phyloP scores from a whole-genome alignment of 2,888 invertebrate species.

The Dryobota labecula region DNA sequence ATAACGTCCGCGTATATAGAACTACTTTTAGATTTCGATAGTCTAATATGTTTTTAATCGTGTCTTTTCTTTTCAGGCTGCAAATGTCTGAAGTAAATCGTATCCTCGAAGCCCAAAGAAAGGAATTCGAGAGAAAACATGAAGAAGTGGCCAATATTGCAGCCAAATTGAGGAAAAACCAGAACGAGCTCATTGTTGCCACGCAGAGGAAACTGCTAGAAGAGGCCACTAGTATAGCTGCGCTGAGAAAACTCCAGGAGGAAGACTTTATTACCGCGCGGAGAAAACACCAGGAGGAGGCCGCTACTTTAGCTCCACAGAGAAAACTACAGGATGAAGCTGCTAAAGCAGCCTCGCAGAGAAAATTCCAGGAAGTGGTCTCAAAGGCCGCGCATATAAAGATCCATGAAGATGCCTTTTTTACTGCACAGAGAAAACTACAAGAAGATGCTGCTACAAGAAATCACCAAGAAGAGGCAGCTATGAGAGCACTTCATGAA shows the following conservation, averaged over 20 bases:
- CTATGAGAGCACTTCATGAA: neutral
- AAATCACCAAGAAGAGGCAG: too few relatives aligned
- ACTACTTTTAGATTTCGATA: neutral
- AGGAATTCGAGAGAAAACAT: neutral
- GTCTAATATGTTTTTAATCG: neutral
- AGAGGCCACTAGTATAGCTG: neutral
- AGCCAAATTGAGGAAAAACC: neutral
- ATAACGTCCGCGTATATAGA: too few relatives aligned
- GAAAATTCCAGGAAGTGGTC: neutral
- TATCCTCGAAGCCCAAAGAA: neutral
- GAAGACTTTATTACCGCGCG: neutral
- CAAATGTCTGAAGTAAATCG: neutral
- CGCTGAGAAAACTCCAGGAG: neutral
- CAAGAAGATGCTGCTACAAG: neutral
- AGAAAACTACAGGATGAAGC: neutral
- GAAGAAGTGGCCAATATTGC: neutral
- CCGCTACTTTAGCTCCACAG: neutral
- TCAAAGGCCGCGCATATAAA: neutral
- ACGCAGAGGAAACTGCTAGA: constrained; percentile 1
- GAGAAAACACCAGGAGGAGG: neutral
- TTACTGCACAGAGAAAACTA: neutral
- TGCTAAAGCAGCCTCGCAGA: neutral
- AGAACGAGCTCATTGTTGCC: neutral
- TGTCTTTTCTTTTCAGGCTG: constrained; percentile 1
- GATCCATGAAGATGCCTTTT: neutral